A percentile compares a stretch with the other conserved stretches of the same genome.
Conservation (phyloP, 2,888 invertebrate species). For the Oscheius sp. region DNA sequence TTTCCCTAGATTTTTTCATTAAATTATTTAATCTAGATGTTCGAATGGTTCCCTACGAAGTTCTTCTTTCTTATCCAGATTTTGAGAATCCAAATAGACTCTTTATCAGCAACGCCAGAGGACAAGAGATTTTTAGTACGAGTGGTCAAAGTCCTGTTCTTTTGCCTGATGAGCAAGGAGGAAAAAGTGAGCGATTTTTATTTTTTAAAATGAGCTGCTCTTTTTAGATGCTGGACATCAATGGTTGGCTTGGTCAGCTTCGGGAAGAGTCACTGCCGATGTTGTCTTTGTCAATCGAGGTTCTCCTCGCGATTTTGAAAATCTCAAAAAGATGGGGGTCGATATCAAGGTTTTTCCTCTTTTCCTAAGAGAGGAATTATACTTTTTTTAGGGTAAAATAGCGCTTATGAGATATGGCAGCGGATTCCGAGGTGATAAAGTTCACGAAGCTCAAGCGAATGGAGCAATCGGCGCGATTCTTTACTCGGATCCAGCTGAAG, state of each 20-base stretch:
- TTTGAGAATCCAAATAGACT: constrained; percentile 61
- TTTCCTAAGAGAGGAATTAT: background rate
- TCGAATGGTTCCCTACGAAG: constrained; percentile 62
- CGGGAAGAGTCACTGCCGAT: constrained; percentile 59
- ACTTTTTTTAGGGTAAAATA: constrained; percentile 71
- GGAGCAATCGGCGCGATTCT: constrained; percentile 70
- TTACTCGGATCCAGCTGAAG: constrained; percentile 68
- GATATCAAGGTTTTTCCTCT: constrained; percentile 40
- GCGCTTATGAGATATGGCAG: constrained; percentile 74
- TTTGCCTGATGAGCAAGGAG: constrained; percentile 64
- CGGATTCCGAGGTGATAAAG: constrained; percentile 72
- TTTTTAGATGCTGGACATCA: constrained; percentile 62
- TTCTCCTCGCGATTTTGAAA: constrained; percentile 59
- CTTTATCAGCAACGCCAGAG: constrained; percentile 23
- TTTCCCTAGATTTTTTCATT: constrained; percentile 27
- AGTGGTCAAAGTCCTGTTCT: constrained; percentile 61
- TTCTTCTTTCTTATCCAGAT: constrained; percentile 67
- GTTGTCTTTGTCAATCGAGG: constrained; percentile 66
- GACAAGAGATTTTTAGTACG: constrained; percentile 47
- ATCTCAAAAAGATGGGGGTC: constrained; percentile 57
- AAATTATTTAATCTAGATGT: constrained; percentile 40
- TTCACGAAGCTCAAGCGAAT: constrained; percentile 59
- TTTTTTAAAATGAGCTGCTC: background rate
- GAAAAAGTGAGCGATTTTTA: constrained; percentile 42
- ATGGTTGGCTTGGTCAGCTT: constrained; percentile 66